Base-by-base conservation (phyloP, 2,797 vertebrate genomes). In the Tenualosa ilisha region DNA sequence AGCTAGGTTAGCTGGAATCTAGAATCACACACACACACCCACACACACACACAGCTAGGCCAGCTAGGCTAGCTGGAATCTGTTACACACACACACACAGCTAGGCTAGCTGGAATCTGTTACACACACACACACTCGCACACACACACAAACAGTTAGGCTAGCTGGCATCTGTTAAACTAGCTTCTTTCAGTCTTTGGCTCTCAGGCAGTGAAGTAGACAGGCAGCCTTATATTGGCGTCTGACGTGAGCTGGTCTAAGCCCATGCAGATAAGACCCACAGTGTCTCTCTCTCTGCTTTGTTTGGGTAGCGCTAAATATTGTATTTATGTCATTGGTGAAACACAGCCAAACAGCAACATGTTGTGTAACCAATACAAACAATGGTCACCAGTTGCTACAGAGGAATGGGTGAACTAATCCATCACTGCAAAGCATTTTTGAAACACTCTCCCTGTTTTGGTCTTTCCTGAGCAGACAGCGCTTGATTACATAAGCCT, bases 161-260 rank as follows among this genome's bases (percentile, higher is more conserved):
- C 31, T 31, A 31, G 31, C 31, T 31, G 31, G 31, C 31, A 31
- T 31, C 31, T 31, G 31, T 31, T 31, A 31, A 31, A 31, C 31
- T 31, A 31, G 31, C 26, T 72, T 12, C 65, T 12, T 37, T 72
- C 65, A 13, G 8, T 37, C 26, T 72, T 72, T 72, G 65, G 65
- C 26, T 2, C 15, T 31, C 15, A 24, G 8, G 65, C 65, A 72
- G 2, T 37, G 65, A 37, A 37, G 68, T 17, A 12, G 68, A 75
- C 17, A 40, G 68, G 17, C 13, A 72, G 65, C 31, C 31, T 6
- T 40, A 17, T 40, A 72, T 17, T 72, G 12, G 26, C 3, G 9
- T 72, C 26, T 75, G 68, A 43, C 68, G 31, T 75, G 68, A 40
- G 68, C 68, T 26, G 68, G 68, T 75, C 68, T 75, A 40, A 26